Evolutionary conservation across 2,797 vertebrate genomes (phyloP).

Genomic region (Loris lydekkerianus): DNA sequence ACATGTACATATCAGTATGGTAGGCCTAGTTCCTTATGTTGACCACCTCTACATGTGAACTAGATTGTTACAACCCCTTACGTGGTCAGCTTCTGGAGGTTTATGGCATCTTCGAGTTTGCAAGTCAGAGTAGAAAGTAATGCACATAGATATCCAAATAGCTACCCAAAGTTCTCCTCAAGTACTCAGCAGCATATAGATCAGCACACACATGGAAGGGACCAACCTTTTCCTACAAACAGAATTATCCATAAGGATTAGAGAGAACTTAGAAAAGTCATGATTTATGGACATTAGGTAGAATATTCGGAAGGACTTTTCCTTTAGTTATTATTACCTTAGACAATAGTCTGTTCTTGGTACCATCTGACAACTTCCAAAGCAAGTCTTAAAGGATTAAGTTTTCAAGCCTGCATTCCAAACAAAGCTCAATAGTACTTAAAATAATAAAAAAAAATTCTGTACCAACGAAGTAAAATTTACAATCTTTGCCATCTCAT

Average conservation of each 20-base stretch:
- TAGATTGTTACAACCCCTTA: no score
- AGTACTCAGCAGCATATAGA: neutral
- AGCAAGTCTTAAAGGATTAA: neutral
- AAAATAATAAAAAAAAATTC: neutral
- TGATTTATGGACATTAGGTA: neutral
- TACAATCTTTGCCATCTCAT: neutral
- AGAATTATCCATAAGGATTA: neutral
- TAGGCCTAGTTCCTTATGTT: no score
- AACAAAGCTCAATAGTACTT: neutral
- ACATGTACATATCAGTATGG: no score
- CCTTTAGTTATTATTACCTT: neutral
- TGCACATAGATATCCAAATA: neutral
- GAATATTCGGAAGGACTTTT: neutral
- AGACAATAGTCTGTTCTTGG: neutral
- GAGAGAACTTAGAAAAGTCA: neutral
- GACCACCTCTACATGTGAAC: no score
- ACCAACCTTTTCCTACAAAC: rapidly evolving
- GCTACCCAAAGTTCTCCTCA: neutral
- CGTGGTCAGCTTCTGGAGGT: no score
- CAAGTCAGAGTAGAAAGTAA: neutral
- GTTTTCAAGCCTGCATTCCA: neutral
- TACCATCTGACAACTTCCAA: neutral
- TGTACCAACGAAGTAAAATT: neutral
- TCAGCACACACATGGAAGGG: neutral
- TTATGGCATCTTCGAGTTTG: neutral